A percentile compares a stretch with the other conserved stretches of the same genome.
phyloP scores from a whole-genome alignment of 2,113 vertebrate species.

The Campylorhamphus procurvoides region DNA sequence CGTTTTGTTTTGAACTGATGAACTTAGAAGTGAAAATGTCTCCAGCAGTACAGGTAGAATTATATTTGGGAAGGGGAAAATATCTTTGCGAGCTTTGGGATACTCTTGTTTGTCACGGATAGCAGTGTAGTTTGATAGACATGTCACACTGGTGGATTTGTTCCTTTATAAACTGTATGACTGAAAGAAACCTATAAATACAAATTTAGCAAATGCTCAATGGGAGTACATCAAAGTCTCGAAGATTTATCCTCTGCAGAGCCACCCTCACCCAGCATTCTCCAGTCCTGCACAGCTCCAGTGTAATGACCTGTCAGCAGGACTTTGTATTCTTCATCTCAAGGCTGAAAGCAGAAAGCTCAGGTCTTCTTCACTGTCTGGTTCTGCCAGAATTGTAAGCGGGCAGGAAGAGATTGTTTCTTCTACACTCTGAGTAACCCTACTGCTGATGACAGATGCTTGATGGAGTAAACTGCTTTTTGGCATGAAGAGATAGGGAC shows the following conservation, averaged over 20 bases:
- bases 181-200: not conserved
- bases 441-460: not conserved
- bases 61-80: not conserved
- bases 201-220: not conserved
- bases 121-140: not conserved
- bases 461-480: not conserved
- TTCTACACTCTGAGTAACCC: not conserved
- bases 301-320: not conserved
- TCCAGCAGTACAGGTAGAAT: not conserved
- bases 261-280: not conserved
- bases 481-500: not conserved
- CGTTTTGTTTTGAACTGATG: not conserved
- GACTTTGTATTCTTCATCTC: not conserved
- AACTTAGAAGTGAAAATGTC: not conserved
- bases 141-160: not conserved
- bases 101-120: not conserved
- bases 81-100: not conserved
- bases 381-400: not conserved
- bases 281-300: not conserved
- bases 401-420: not conserved
- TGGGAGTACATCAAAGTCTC: not conserved
- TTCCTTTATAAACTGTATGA: not conserved
- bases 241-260: not conserved
- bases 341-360: not conserved
- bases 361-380: not conserved